phyloP scores from a whole-genome alignment of 2,888 invertebrate species.

The Geophilus truncorum region DNA sequence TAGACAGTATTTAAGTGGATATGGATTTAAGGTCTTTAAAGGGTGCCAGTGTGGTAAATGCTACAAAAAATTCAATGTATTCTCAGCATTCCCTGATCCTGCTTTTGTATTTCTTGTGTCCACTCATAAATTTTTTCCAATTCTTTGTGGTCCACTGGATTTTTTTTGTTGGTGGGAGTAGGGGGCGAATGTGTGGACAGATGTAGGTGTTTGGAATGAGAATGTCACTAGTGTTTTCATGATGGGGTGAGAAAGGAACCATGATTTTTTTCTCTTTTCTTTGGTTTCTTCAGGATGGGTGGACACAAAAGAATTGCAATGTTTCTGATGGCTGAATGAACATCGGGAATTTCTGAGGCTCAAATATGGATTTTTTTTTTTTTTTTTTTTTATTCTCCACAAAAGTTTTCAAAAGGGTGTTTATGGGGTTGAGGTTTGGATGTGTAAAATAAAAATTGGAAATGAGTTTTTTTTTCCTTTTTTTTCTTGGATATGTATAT shows the following conservation, averaged over 20 bases:
- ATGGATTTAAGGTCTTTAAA: neutral
- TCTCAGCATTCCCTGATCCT: neutral
- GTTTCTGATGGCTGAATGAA: neutral
- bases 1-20: conserved; percentile 1
- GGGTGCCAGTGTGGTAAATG: neutral
- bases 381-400: too few relatives aligned
- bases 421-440: neutral
- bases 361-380: neutral
- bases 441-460: neutral
- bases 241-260: neutral
- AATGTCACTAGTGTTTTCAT: neutral
- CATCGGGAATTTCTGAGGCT: neutral
- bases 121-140: neutral
- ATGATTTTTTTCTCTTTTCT: neutral
- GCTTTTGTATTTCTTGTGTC: neutral
- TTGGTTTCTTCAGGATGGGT: neutral
- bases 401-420: neutral
- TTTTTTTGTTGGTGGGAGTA: neutral
- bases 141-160: neutral
- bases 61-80: neutral
- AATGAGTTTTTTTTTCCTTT: neutral
- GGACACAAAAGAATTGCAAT: neutral
- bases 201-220: neutral
- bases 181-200: neutral
- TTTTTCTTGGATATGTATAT: neutral